These are phyloP conservation scores for Eulithis prunata DNA, from an alignment of 2,888 invertebrate species.

Conservation along the genomic window DNA sequence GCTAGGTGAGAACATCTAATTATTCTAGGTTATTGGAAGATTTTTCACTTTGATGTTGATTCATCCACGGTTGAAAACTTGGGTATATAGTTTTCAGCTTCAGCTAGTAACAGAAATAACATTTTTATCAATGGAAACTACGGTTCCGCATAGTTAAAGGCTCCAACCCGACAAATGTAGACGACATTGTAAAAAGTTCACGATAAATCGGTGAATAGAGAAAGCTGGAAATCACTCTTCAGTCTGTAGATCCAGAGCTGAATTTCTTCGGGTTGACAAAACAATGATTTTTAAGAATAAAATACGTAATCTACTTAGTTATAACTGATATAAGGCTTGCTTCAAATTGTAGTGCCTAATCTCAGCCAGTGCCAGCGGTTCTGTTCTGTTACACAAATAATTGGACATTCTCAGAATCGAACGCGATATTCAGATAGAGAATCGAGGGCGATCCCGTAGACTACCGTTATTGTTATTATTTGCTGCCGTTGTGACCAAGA, in stretches of 20 bases:
- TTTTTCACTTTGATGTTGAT: conserved; percentile 11
- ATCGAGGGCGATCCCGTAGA: conserved; percentile 50
- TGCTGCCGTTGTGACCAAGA: conserved; percentile 43
- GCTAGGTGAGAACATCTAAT: conserved; percentile 23
- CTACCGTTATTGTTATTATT: conserved; percentile 62
- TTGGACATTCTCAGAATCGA: conserved; percentile 43
- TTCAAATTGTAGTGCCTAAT: conserved; percentile 9
- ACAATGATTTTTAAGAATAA: too few species aligned
- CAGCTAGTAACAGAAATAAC: too few species aligned
- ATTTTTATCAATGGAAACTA: too few species aligned
- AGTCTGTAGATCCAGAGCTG: too few species aligned
- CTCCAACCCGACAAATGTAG: too few species aligned
- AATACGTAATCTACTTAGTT: too few species aligned
- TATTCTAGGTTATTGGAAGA: conserved; percentile 20
- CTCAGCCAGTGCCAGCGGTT: conserved; percentile 12
- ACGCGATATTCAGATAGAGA: conserved; percentile 53
- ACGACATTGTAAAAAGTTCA: too few species aligned
- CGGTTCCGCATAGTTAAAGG: too few species aligned
- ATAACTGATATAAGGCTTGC: too few species aligned
- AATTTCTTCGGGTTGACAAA: too few species aligned
- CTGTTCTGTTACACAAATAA: conserved; percentile 39
- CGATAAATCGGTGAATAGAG: too few species aligned
- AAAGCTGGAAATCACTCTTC: too few species aligned
- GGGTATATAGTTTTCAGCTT: neutral
- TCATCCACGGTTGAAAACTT: neutral